Conservation (phyloP, 2,797 vertebrate species). For the Odontamblyopus rebecca region DNA sequence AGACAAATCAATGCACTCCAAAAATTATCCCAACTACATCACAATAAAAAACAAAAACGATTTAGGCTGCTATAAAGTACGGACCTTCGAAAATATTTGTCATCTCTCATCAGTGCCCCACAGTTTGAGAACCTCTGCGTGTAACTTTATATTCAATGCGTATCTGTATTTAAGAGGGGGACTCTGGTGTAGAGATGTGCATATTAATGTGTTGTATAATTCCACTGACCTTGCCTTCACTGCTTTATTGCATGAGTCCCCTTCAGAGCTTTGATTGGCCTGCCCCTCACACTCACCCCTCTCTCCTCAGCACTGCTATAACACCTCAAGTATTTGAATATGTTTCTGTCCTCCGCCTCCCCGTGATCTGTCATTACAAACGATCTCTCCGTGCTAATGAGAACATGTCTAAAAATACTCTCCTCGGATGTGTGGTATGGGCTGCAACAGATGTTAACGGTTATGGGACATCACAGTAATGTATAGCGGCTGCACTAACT, state of each 20-base stretch:
- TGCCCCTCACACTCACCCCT: slow-evolving; percentile 52
- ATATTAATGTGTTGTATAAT: slow-evolving; percentile 41
- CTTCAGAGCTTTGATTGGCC: slow-evolving; percentile 56
- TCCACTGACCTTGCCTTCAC: slow-evolving; percentile 58
- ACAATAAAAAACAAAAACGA: too few relatives aligned
- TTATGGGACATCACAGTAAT: slow-evolving; percentile 68
- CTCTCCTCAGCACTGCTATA: slow-evolving; percentile 31
- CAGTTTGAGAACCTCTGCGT: slow-evolving; percentile 13
- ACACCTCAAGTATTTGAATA: slow-evolving; percentile 64
- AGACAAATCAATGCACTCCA: too few relatives aligned
- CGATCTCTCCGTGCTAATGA: slow-evolving; percentile 78
- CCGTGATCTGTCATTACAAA: slow-evolving; percentile 71
- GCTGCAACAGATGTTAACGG: slow-evolving; percentile 78
- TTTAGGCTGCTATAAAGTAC: too few relatives aligned
- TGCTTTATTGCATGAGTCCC: slow-evolving; percentile 53
- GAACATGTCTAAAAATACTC: slow-evolving; percentile 79
- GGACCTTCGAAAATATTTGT: not conserved
- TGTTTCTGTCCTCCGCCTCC: slow-evolving; percentile 58
- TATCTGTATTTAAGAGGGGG: slow-evolving; percentile 41
- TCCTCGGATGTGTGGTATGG: slow-evolving; percentile 67
- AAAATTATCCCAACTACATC: too few relatives aligned
- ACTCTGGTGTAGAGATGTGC: slow-evolving; percentile 4
- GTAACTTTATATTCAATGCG: slow-evolving; percentile 40
- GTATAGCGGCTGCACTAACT: slow-evolving; percentile 56
- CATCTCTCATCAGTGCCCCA: not conserved